Evolutionary conservation across 2,113 vertebrate species (phyloP).

Genomic region (Kobus ellipsiprymnus): DNA sequence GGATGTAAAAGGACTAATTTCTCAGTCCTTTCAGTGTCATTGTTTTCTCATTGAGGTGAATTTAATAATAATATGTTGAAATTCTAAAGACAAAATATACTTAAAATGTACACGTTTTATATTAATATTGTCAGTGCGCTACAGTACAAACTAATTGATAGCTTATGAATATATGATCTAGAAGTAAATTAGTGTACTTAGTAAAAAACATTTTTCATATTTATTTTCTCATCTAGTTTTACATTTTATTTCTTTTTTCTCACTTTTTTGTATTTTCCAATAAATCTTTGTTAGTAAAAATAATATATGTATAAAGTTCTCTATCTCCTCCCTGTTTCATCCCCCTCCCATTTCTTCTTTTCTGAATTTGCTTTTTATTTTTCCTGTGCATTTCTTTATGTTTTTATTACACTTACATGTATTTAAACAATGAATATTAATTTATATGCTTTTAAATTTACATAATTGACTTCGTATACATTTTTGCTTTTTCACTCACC

Average conservation of each 20-base stretch:
- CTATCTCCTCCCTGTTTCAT: neutral
- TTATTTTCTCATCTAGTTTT: neutral
- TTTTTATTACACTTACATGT: neutral
- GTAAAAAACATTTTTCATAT: neutral
- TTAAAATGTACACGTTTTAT: neutral
- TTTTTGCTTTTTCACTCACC: neutral
- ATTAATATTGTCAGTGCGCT: neutral
- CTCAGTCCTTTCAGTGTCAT: neutral
- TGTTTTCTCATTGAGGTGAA: neutral
- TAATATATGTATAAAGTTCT: neutral
- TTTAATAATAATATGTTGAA: neutral
- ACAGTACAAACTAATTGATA: neutral
- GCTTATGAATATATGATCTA: neutral
- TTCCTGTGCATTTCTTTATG: neutral
- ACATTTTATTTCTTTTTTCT: neutral
- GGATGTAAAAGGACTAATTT: neutral
- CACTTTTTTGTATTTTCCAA: neutral
- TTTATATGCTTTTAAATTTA: neutral
- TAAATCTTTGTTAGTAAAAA: neutral
- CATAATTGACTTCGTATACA: neutral
- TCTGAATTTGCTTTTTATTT: neutral
- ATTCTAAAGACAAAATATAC: neutral
- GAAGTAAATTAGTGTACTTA: neutral
- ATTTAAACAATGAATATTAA: neutral
- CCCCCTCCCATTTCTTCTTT: neutral